These are phyloP conservation scores for Philopotamus ludificatus DNA, from an alignment of 1,140 invertebrate species.

Conservation along the genomic window DNA sequence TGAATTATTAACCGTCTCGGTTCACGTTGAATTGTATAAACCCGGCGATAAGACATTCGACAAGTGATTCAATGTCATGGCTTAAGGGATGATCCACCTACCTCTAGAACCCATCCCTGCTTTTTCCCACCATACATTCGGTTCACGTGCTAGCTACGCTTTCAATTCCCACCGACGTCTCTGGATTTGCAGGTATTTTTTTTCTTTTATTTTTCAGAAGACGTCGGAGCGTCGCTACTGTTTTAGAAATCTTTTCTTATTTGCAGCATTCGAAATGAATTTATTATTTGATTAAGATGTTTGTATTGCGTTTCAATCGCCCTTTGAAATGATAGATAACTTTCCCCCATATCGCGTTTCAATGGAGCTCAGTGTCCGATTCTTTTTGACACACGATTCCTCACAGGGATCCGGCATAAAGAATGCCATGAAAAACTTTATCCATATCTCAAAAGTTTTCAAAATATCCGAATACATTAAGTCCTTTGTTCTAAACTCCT, in stretches of 20 bases:
- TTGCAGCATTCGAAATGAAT: too few species aligned
- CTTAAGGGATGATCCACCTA: constrained; percentile 38
- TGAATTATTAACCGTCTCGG: constrained; percentile 17
- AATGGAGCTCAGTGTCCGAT: constrained; percentile 23
- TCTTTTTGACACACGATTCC: constrained; percentile 39
- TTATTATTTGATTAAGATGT: too few species aligned
- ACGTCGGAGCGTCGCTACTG: constrained; percentile 4
- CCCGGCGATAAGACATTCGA: constrained; percentile 34
- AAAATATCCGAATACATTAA: too few species aligned
- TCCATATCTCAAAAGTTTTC: too few species aligned
- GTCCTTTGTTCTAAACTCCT: too few species aligned
- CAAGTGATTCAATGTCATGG: constrained; percentile 40
- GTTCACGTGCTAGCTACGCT: constrained; percentile 39
- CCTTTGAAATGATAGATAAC: constrained; percentile 31
- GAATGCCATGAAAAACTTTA: constrained; percentile 10
- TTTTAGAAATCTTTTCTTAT: constrained; percentile 24
- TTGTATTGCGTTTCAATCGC: too few species aligned
- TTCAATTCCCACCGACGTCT: constrained; percentile 40
- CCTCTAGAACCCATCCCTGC: constrained; percentile 11
- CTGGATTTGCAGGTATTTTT: constrained; percentile 39
- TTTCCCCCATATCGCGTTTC: constrained; percentile 12
- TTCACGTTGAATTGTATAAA: constrained; percentile 7
- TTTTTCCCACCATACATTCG: constrained; percentile 23
- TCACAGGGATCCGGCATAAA: constrained; percentile 26
- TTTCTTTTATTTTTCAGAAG: constrained; percentile 16